Percentiles rank a stretch among this genome's conserved stretches.
These are phyloP conservation scores for Clunio marinus DNA, from an alignment of 2,888 invertebrate genomes.

Conservation along the genomic window DNA sequence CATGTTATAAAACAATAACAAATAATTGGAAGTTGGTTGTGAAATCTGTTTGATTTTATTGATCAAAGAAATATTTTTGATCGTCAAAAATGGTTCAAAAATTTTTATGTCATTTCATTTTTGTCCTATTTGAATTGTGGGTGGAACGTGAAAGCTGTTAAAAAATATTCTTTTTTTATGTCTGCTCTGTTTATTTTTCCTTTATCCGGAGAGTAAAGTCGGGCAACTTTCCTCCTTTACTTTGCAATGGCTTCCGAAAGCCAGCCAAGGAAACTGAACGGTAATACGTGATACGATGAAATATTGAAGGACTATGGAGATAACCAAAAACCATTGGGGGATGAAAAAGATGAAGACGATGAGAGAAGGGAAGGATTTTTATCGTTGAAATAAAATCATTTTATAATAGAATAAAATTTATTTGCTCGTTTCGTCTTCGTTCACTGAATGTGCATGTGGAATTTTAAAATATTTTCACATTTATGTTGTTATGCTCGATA, in stretches of 20 bases:
- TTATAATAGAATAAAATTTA: conserved; percentile 29
- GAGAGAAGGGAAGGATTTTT: conserved; percentile 13
- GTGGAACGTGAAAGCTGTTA: neutral
- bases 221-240: neutral
- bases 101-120: too few species aligned
- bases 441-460: neutral
- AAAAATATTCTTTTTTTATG: neutral
- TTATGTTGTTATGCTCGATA: neutral
- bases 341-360: neutral
- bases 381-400: conserved; percentile 22
- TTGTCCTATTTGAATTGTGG: too few species aligned
- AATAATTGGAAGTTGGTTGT: too few species aligned
- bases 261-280: neutral
- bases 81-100: too few species aligned
- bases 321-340: neutral
- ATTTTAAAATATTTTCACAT: neutral
- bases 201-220: neutral
- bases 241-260: neutral
- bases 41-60: too few species aligned
- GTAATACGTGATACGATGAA: conserved; percentile 28
- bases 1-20: too few species aligned
- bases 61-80: too few species aligned
- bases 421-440: conserved; percentile 8
- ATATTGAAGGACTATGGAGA: conserved; percentile 11
- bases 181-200: conserved; percentile 7